phyloP scores from a whole-genome alignment of 2,113 vertebrate species.

The Conger conger region DNA sequence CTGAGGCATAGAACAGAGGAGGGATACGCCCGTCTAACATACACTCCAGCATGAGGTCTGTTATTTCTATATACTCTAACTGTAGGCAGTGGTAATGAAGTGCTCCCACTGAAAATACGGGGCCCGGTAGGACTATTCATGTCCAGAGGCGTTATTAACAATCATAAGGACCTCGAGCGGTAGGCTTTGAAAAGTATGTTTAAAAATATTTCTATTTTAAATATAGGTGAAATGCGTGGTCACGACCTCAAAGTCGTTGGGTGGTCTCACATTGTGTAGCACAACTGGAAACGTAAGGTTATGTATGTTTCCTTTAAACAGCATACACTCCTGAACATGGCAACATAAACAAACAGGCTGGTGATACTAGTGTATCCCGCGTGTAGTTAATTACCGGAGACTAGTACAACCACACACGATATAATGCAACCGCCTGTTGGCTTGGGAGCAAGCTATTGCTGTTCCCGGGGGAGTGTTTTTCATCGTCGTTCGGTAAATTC shows the following conservation, averaged over 20 bases:
- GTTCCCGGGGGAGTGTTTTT: background rate
- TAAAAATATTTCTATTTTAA: too few relatives aligned
- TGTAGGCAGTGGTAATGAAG: background rate
- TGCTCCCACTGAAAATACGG: too few relatives aligned
- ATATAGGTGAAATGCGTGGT: too few relatives aligned
- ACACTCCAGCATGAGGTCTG: background rate
- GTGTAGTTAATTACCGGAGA: background rate
- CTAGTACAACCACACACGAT: background rate
- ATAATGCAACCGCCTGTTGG: background rate
- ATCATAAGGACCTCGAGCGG: too few relatives aligned
- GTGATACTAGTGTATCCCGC: background rate
- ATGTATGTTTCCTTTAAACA: background rate
- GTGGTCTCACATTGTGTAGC: too few relatives aligned
- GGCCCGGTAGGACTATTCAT: background rate
- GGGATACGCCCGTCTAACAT: too few relatives aligned
- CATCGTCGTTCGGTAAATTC: background rate
- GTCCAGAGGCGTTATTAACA: background rate
- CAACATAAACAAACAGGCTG: background rate
- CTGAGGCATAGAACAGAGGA: too few relatives aligned
- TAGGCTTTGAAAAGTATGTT: too few relatives aligned
- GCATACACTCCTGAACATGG: background rate
- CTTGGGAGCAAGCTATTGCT: slow-evolving; percentile 2
- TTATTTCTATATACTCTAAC: background rate
- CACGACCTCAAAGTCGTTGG: too few relatives aligned
- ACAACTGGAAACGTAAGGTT: too few relatives aligned